A percentile compares a stretch with the other conserved stretches of the same genome.
Evolutionary conservation across 2,797 vertebrate species (phyloP).

Genomic region (Tamandua tetradactyla): DNA sequence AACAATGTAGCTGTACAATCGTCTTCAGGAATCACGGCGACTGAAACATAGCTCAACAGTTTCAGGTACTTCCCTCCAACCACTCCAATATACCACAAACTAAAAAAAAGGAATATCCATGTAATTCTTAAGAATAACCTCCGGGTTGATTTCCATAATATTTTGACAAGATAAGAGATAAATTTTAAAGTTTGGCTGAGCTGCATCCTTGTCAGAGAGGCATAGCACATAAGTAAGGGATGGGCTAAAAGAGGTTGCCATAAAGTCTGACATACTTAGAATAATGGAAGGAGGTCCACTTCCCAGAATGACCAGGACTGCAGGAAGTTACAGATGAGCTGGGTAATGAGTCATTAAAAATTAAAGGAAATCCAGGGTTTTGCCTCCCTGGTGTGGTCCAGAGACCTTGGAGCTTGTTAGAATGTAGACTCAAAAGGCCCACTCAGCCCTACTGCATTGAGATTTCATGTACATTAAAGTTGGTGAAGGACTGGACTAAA

Average conservation of each 20-base stretch:
- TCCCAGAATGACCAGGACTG: not conserved
- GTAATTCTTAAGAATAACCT: too few species aligned
- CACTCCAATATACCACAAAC: too few species aligned
- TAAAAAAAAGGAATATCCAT: too few species aligned
- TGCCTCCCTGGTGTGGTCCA: not conserved
- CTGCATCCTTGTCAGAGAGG: not conserved
- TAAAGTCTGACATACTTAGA: accelerated
- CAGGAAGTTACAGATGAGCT: not conserved
- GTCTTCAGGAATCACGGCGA: too few species aligned
- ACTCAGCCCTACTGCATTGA: not conserved
- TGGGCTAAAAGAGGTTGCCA: not conserved
- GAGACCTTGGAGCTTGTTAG: not conserved
- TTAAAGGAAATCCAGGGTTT: not conserved
- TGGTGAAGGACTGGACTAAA: not conserved
- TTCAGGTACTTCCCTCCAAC: too few species aligned
- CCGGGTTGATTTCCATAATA: not conserved
- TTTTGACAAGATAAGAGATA: not conserved
- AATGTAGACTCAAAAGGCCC: not conserved
- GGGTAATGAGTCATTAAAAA: not conserved
- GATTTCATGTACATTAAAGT: not conserved
- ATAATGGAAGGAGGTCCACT: not conserved
- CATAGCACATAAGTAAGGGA: too few species aligned
- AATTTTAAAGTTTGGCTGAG: not conserved
- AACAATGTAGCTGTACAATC: too few species aligned
- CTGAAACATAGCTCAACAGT: too few species aligned